These are phyloP conservation scores for Myrmecobius fasciatus DNA, from an alignment of 2,113 vertebrate species.

Conservation along the genomic window DNA sequence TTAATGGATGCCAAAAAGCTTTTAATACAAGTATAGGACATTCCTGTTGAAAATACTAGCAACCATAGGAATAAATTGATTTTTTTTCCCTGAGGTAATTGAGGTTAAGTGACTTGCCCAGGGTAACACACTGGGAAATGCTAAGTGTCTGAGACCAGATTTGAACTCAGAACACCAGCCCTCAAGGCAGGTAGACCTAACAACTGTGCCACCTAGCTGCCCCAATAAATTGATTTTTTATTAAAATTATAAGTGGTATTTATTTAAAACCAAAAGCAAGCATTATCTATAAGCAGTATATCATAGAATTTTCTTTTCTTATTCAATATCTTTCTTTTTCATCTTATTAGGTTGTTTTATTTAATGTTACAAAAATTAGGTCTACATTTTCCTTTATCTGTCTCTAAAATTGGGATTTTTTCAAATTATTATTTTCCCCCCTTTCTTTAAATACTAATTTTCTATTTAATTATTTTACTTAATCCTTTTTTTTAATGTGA, in stretches of 20 bases:
- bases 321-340: background rate
- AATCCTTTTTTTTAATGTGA: no score
- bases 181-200: no score
- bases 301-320: background rate
- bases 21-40: background rate
- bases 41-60: background rate
- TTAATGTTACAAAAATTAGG: background rate
- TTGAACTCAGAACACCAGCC: no score
- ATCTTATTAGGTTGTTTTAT: background rate
- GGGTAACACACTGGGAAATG: no score
- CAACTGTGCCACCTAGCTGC: no score
- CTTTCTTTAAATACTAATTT: no score
- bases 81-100: no score
- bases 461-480: no score
- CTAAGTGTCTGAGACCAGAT: no score
- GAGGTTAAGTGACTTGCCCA: no score
- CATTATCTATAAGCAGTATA: background rate
- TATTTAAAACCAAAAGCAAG: background rate
- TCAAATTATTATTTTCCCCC: no score
- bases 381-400: background rate
- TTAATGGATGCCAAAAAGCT: background rate
- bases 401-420: background rate
- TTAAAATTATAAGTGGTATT: background rate
- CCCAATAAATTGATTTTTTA: background rate
- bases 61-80: background rate